phyloP scores from a whole-genome alignment of 2,113 vertebrate species.

The Okapia johnstoni region DNA sequence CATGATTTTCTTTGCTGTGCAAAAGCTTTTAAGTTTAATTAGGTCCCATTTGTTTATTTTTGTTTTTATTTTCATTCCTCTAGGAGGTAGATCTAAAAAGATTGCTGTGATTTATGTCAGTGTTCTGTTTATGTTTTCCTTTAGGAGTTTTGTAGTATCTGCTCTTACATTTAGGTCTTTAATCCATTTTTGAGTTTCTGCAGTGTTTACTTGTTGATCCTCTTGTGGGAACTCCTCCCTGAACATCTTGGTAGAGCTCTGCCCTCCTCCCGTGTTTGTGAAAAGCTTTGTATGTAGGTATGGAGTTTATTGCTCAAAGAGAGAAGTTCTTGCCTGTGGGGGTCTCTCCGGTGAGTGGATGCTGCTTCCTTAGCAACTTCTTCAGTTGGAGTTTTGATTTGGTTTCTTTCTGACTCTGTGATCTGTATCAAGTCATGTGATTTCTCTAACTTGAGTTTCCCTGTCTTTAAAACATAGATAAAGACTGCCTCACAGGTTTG shows the following conservation, averaged over 20 bases:
- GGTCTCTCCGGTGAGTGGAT: background rate
- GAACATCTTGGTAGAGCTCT: background rate
- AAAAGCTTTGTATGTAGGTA: background rate
- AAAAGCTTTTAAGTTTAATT: background rate
- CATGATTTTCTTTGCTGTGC: background rate
- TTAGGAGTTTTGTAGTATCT: background rate
- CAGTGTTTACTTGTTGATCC: background rate
- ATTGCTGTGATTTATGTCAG: background rate
- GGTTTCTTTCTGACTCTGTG: background rate
- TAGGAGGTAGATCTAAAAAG: background rate
- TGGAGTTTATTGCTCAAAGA: background rate
- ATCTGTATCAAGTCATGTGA: accelerated
- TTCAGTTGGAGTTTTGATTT: background rate
- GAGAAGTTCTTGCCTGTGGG: background rate
- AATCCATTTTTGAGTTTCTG: background rate
- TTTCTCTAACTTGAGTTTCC: background rate
- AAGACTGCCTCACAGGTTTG: background rate
- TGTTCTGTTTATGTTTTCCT: background rate
- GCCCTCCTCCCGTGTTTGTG: background rate
- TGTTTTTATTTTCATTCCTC: background rate
- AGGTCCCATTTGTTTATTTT: background rate
- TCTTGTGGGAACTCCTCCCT: background rate
- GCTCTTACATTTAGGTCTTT: background rate
- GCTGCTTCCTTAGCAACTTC: background rate
- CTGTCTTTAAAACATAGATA: background rate